Base-by-base conservation (phyloP, 2,888 invertebrate species). In the Aleiodes alternator region DNA sequence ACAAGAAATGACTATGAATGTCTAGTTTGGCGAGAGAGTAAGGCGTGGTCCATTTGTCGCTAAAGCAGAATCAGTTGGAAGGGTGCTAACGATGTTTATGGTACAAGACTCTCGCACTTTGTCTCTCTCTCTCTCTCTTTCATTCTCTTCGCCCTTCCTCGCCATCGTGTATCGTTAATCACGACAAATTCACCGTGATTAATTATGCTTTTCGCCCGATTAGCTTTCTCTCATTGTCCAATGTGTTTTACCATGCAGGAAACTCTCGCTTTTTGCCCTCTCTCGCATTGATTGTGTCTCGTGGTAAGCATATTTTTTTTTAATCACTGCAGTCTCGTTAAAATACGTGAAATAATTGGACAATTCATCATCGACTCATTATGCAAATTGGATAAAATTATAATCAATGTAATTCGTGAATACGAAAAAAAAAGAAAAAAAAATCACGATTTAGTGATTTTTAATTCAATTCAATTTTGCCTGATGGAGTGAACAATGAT, bases 171-270 rank as follows among this genome's bases (percentile, higher is more conserved):
- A 68, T 84, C 84, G 83, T 86, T 87, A 85, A 87, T 87, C 85
- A 87, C 82, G 82, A 82, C 81, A 81, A 86, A 87, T 86, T 86
- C 81, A 51, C 76, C 76, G 82, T 86, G 87, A 87, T 87, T 86
- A 87, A 87, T 85, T 83, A 85, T 83, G 86, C 86, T 86, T 84
- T 85, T 83, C 83, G 83, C 82, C 81, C 83, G 86, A 86, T 86
- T 86, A 86, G 84, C 85, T 83, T 75, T 79, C 71, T 81, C 74
- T 76, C 81, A 82, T 79, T 76, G 79, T 72, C 71, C 71, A 51
- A 53, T 23, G 69, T 50, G 56, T 48, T 68, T 48, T 61, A 16
- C 34, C 48, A 50, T 48, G 3, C 48, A 48, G 23, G 34, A n/a
- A 31, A 31, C 6, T 16, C 9, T 64, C 16, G 43, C 23, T 48